Conservation (phyloP, 1,140 invertebrate species). For the Drosophila grimshawi region DNA sequence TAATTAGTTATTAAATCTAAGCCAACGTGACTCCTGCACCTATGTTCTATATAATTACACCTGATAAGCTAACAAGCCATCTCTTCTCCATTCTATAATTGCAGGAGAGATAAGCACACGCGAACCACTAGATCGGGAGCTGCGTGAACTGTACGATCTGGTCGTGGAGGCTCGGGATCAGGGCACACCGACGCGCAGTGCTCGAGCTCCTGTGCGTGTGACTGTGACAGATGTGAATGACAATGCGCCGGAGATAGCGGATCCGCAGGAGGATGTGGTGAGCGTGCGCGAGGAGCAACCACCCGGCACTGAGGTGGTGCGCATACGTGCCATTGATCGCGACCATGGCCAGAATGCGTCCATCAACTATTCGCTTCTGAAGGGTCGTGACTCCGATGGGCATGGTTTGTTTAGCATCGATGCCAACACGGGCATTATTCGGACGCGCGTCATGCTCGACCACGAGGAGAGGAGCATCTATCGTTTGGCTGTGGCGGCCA, state of each 20-base stretch:
- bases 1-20: too few species aligned
- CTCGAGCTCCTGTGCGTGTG: slow-evolving; percentile 90
- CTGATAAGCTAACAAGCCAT: slow-evolving; percentile 2
- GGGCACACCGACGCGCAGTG: slow-evolving; percentile 90
- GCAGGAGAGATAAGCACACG: slow-evolving; percentile 94
- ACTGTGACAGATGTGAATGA: slow-evolving; percentile 94
- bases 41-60: not conserved
- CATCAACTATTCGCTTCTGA: slow-evolving; percentile 93
- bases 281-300: slow-evolving; percentile 95
- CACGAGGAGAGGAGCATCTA: slow-evolving; percentile 96
- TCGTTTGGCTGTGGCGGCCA: slow-evolving; percentile 92
- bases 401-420: slow-evolving; percentile 94
- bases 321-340: slow-evolving; percentile 93
- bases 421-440: slow-evolving; percentile 93
- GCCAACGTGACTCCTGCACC: too few species aligned
- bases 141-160: slow-evolving; percentile 90
- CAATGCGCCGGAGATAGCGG: slow-evolving; percentile 94
- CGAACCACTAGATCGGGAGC: slow-evolving; percentile 93
- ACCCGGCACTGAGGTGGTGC: slow-evolving; percentile 92
- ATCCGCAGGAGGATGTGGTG: slow-evolving; percentile 94
- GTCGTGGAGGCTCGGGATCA: slow-evolving; percentile 94
- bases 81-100: slow-evolving; percentile 57
- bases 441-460: slow-evolving; percentile 94
- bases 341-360: slow-evolving; percentile 95
- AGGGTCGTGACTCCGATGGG: slow-evolving; percentile 93